Conservation (phyloP, 1,140 invertebrate genomes). For the Bilobella aurantiaca region DNA sequence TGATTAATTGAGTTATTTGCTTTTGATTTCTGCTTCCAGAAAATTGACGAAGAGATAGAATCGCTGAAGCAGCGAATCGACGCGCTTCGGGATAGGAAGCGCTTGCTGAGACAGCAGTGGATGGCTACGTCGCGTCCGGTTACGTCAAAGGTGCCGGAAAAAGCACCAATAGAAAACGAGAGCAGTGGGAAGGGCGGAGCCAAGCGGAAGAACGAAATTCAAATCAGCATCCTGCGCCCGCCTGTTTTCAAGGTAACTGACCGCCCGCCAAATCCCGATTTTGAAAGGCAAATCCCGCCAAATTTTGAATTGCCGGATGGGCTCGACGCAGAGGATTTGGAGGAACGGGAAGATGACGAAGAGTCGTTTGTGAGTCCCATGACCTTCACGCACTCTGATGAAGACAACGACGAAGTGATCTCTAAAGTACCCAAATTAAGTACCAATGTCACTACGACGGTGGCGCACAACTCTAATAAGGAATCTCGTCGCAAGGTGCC, state of each 20-base stretch:
- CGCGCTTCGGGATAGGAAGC: slow-evolving; percentile 20
- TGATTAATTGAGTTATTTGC: too few relatives aligned
- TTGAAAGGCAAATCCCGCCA: too few relatives aligned
- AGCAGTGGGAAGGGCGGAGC: background rate
- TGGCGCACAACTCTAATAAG: too few relatives aligned
- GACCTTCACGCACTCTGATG: background rate
- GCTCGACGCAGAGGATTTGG: background rate
- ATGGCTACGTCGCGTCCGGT: background rate
- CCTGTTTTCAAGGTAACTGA: background rate
- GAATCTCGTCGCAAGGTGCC: too few relatives aligned
- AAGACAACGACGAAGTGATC: slow-evolving; percentile 35
- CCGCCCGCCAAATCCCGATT: background rate
- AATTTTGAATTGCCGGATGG: too few relatives aligned
- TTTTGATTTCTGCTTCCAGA: too few relatives aligned
- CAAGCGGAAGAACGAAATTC: background rate
- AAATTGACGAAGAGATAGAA: slow-evolving; percentile 33
- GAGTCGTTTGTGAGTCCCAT: background rate
- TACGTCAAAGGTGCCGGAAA: background rate
- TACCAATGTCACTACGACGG: too few relatives aligned
- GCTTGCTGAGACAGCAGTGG: slow-evolving; percentile 23
- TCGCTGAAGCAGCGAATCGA: slow-evolving; percentile 29
- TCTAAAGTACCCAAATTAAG: background rate
- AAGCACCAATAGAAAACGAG: background rate
- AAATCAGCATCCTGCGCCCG: background rate
- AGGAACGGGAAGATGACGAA: background rate